phyloP scores from a whole-genome alignment of 23 tunicate species.

The Pegea sp. region DNA sequence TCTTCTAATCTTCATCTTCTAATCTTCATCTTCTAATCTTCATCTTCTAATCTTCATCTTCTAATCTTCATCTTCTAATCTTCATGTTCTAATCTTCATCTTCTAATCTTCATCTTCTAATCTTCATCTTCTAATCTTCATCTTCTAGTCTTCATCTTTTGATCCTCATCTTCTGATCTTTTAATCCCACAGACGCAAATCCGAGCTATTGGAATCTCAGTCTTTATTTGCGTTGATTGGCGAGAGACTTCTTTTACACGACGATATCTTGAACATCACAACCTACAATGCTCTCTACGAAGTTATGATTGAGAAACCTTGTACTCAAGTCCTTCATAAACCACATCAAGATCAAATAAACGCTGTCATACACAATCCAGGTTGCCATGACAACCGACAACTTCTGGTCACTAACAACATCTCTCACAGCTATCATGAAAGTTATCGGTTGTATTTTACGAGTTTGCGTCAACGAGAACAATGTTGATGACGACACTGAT shows the following conservation, averaged over 20 bases:
- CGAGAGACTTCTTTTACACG: conserved; percentile 58
- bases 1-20: too few species aligned
- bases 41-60: too few species aligned
- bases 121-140: too few species aligned
- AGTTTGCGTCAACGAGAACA: conserved; percentile 19
- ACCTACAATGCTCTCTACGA: conserved; percentile 86
- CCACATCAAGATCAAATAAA: conserved; percentile 42
- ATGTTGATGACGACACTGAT: conserved; percentile 4
- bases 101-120: too few species aligned
- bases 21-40: too few species aligned
- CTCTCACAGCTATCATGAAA: conserved; percentile 69
- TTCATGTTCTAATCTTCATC: too few species aligned
- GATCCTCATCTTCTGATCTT: not conserved
- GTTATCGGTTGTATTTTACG: conserved; percentile 79
- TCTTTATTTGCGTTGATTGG: conserved; percentile 67
- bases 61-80: too few species aligned
- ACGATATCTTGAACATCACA: conserved; percentile 14
- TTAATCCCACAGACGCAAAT: conserved; percentile 22
- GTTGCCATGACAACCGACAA: conserved; percentile 1
- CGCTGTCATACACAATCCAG: conserved; percentile 55
- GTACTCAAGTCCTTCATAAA: conserved; percentile 51
- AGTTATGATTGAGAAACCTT: conserved; percentile 51
- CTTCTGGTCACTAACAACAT: not conserved
- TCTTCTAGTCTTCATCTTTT: too few species aligned
- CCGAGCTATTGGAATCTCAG: conserved; percentile 45